Evolutionary conservation across 2,113 vertebrate species (phyloP).

Genomic region (Neolamprologus modestus): DNA sequence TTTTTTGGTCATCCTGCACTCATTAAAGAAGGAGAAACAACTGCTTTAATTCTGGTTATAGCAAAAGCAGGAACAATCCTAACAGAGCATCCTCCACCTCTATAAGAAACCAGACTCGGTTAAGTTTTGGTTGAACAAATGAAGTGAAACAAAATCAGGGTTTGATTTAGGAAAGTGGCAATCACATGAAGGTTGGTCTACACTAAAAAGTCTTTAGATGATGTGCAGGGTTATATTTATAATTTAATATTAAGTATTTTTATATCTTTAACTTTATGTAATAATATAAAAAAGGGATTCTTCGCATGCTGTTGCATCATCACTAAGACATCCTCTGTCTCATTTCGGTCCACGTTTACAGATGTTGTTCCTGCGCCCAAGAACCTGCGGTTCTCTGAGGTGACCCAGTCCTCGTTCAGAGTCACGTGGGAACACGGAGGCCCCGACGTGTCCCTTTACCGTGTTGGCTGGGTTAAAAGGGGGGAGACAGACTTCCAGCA

Average conservation of each 20-base stretch:
- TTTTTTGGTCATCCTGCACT: neutral
- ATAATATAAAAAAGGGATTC: neutral
- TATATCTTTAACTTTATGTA: neutral
- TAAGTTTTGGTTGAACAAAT: neutral
- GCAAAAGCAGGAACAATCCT: neutral
- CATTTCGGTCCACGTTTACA: constrained; percentile 7
- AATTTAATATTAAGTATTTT: neutral
- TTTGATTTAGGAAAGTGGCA: neutral
- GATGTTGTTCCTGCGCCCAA: constrained; percentile 86
- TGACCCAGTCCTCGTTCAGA: constrained; percentile 82
- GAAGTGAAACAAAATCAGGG: neutral
- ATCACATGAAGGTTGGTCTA: neutral
- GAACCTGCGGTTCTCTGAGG: constrained; percentile 82
- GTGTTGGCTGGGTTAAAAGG: constrained; percentile 79
- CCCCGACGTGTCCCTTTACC: constrained; percentile 86
- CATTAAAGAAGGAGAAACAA: neutral
- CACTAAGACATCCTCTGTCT: neutral
- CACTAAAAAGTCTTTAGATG: neutral
- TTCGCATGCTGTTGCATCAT: neutral
- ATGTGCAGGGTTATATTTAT: neutral
- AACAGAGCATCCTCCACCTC: neutral
- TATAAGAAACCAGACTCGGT: neutral
- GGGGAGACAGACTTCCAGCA: constrained; percentile 45
- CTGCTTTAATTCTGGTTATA: neutral
- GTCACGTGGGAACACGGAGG: constrained; percentile 91